Evolutionary conservation across 1,140 invertebrate species (phyloP).

Genomic region (Procambarus virginalis): DNA sequence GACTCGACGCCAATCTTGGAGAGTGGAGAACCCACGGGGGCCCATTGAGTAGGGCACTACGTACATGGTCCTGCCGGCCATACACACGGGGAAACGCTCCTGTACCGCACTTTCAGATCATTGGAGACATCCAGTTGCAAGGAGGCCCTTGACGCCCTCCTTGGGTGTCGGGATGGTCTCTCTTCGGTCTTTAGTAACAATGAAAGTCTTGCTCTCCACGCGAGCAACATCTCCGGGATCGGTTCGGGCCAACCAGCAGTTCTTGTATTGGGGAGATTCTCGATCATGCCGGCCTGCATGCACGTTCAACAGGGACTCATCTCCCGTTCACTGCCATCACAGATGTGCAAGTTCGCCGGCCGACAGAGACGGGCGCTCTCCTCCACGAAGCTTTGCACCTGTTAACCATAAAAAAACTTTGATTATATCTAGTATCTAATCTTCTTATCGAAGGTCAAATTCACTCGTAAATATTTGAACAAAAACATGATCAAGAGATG

Average conservation of each 20-base stretch:
- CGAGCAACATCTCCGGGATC: constrained; percentile 98
- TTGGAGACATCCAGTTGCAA: constrained; percentile 96
- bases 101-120: constrained; percentile 89
- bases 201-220: constrained; percentile 97
- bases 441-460: neutral
- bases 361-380: constrained; percentile 75
- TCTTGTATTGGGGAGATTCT: constrained; percentile 91
- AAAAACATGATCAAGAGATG: neutral
- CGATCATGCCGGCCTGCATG: constrained; percentile 85
- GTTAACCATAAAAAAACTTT: neutral
- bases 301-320: constrained; percentile 78
- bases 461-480: neutral
- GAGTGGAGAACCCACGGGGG: constrained; percentile 92
- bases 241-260: constrained; percentile 95
- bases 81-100: constrained; percentile 94
- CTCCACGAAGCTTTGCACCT: constrained; percentile 73
- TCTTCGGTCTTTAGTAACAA: constrained; percentile 86
- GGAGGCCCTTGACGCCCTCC: constrained; percentile 82
- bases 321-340: constrained; percentile 78
- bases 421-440: neutral
- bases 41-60: constrained; percentile 99
- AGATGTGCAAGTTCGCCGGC: constrained; percentile 77
- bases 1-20: constrained; percentile 98
- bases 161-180: constrained; percentile 88
- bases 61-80: constrained; percentile 98